Evolutionary conservation across 2,888 invertebrate genomes (phyloP), one percentile per base, ranked within the genome.

Genomic region (Esperia sulphurella): DNA sequence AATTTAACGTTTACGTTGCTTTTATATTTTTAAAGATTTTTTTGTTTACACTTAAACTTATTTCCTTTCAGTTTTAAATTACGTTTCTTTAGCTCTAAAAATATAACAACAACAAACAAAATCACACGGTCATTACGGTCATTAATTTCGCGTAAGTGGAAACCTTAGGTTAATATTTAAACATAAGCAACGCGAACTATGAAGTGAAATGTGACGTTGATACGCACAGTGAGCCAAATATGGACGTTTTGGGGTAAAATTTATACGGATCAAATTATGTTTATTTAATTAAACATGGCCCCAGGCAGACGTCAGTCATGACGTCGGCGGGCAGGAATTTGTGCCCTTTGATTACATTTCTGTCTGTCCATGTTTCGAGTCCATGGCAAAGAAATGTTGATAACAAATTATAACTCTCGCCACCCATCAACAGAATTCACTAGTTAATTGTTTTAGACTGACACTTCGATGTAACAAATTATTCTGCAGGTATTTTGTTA

Each of bases 271-370:
- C 45, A 48, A 47, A 50, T 49, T 51, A 52, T 47, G 58, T 60
- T 58, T 52, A 68, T 69, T 71, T 81, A 80, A 81, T 80, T 80
- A 79, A 80, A 79, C 67, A 59, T 54, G 61, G 66, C 63, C 60
- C 68, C 65, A 61, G 67, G 66, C 62, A 67, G 67, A 65, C 67
- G 81, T 78, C 82, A 75, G 75, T 80, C 79, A 79, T 55, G 60
- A 59, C 56, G 67, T 61, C 67, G 75, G 63, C 71, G 71, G 72
- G 68, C 64, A 65, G 70, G 71, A 64, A 58, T 65, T 64, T 61
- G 64, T 65, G 62, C 74, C 74, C 70, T 77, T 75, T 80, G 75
- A 79, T 81, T 81, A 79, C 71, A 77, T 77, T 80, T 79, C 71
- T 71, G 67, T 39, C 68, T 68, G 67, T 71, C 71, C 73, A 62